phyloP scores from a whole-genome alignment of 2,888 invertebrate species.

The Netelia inedita region DNA sequence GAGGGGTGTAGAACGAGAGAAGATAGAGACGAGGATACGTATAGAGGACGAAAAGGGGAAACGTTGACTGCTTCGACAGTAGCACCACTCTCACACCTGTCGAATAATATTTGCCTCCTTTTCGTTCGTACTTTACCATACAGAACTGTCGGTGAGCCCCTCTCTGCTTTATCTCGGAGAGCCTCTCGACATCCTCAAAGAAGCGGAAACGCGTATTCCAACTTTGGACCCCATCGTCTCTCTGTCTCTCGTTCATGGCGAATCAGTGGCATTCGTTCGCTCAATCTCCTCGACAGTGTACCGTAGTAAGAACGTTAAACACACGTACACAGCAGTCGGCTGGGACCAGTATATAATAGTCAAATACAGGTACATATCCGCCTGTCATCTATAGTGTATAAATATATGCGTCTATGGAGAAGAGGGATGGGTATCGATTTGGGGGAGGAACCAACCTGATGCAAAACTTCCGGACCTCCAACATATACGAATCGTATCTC shows the following conservation, averaged over 20 bases:
- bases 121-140: not conserved
- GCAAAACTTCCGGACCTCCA: slow-evolving; percentile 17
- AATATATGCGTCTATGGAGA: slow-evolving; percentile 16
- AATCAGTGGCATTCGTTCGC: not conserved
- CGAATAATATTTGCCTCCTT: slow-evolving; percentile 40
- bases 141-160: not conserved
- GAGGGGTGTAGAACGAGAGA: not conserved
- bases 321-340: not conserved
- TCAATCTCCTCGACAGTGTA: not conserved
- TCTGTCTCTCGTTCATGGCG: not conserved
- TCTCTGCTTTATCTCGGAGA: not conserved
- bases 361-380: not conserved
- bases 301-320: not conserved
- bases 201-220: not conserved
- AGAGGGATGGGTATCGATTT: slow-evolving; percentile 21
- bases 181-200: not conserved
- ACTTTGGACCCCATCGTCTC: not conserved
- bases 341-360: not conserved
- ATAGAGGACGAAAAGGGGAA: not conserved
- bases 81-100: slow-evolving; percentile 33
- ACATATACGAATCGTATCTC: slow-evolving; percentile 21
- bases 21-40: not conserved
- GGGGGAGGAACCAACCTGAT: slow-evolving; percentile 9
- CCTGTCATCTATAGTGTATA: not conserved
- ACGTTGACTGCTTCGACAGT: slow-evolving; percentile 15